phyloP scores from a whole-genome alignment of 2,888 invertebrate species.

The Dugesia japonica region DNA sequence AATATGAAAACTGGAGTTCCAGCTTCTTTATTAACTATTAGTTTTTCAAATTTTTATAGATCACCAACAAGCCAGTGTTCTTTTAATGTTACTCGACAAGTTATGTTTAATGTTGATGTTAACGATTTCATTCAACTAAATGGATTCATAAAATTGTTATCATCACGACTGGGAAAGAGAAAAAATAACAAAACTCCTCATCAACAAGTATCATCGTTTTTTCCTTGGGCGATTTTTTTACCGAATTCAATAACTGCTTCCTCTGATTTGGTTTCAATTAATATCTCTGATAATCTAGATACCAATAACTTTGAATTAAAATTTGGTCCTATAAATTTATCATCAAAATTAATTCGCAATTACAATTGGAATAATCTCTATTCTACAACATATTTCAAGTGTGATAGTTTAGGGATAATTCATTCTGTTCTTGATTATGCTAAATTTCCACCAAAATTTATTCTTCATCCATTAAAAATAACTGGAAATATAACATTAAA shows the following conservation, averaged over 20 bases:
- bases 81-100: neutral
- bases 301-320: neutral
- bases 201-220: neutral
- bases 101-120: neutral
- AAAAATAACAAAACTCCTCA: neutral
- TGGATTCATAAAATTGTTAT: neutral
- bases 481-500: neutral
- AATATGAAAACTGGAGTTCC: constrained; percentile 60
- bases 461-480: neutral
- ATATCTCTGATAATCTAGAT: neutral
- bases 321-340: neutral
- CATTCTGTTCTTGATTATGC: neutral
- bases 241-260: neutral
- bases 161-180: neutral
- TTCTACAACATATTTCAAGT: neutral
- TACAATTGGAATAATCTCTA: neutral
- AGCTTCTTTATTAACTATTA: constrained; percentile 56
- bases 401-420: neutral
- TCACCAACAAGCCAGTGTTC: neutral
- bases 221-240: neutral
- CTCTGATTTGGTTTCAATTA: neutral
- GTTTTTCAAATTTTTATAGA: constrained; percentile 39
- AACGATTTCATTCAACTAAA: neutral
- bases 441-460: neutral
- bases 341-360: neutral